A percentile compares a stretch with the other conserved stretches of the same genome.
Evolutionary conservation across 1,140 invertebrate genomes (phyloP).

Genomic region (Euborellia annulipes): DNA sequence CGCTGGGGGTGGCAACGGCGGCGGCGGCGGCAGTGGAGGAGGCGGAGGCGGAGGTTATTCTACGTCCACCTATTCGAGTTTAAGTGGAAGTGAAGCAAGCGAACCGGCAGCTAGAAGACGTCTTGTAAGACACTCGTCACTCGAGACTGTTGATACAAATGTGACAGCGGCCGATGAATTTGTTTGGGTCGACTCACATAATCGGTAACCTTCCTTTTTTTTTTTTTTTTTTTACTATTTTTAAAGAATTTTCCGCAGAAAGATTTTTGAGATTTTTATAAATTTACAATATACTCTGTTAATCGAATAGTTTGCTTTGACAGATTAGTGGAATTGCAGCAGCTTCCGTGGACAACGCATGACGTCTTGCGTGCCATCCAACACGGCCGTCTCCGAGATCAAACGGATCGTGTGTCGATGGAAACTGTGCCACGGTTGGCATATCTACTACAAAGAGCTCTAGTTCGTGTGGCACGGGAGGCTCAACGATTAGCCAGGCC

Average conservation of each 20-base stretch:
- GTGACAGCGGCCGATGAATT: conserved; percentile 84
- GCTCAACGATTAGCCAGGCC: conserved; percentile 60
- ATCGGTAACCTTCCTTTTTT: too few species aligned
- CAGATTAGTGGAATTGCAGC: conserved; percentile 69
- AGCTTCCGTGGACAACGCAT: conserved; percentile 77
- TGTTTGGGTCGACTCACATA: conserved; percentile 84
- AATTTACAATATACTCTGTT: too few species aligned
- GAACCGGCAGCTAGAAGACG: conserved; percentile 36
- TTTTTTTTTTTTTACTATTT: too few species aligned
- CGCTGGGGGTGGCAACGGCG: too few species aligned
- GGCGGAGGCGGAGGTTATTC: conserved; percentile 37
- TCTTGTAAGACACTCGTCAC: conserved; percentile 62
- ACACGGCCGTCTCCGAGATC: conserved; percentile 56
- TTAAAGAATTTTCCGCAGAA: too few species aligned
- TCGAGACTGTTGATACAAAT: conserved; percentile 81
- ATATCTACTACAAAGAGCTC: conserved; percentile 69
- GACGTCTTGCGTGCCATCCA: conserved; percentile 66
- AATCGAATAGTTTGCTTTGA: too few species aligned
- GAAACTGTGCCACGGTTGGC: conserved; percentile 69
- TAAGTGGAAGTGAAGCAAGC: conserved; percentile 62
- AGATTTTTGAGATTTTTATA: too few species aligned
- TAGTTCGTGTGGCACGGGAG: conserved; percentile 69
- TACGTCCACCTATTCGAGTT: conserved; percentile 62
- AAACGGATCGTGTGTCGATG: conserved; percentile 60
- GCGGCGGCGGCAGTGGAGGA: conserved; percentile 30